phyloP scores from a whole-genome alignment of 2,797 vertebrate genomes.

The Lepus townsendii region DNA sequence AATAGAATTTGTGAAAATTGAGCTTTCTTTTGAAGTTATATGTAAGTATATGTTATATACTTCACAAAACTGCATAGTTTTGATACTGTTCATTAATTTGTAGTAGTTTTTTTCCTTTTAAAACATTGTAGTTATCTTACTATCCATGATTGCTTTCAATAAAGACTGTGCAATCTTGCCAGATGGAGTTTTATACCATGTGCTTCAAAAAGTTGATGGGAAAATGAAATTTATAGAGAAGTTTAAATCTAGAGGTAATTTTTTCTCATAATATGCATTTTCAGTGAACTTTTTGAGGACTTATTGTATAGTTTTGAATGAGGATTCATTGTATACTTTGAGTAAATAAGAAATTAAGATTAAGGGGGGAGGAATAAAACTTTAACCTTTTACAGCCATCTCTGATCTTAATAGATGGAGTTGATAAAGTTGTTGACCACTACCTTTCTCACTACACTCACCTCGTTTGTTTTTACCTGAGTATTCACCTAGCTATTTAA shows the following conservation, averaged over 20 bases:
- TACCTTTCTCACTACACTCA: not conserved
- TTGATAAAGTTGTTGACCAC: not conserved
- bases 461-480: not conserved
- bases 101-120: constrained; percentile 16
- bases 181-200: not conserved
- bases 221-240: too few relatives aligned
- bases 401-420: not conserved
- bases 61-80: constrained; percentile 29
- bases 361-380: not conserved
- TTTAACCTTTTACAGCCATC: not conserved
- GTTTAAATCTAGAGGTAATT: too few relatives aligned
- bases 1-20: constrained; percentile 49
- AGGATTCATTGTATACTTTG: not conserved
- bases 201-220: too few relatives aligned
- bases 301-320: too few relatives aligned
- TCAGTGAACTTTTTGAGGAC: too few relatives aligned
- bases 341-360: not conserved
- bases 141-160: constrained; percentile 19
- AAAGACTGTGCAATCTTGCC: not conserved
- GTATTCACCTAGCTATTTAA: not conserved
- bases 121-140: constrained; percentile 27
- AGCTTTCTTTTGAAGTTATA: constrained; percentile 59
- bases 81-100: not conserved
- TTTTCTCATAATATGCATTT: too few relatives aligned
- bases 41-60: not conserved